Base-by-base conservation (phyloP, 1,140 invertebrate species). In the Streblospio benedicti region DNA sequence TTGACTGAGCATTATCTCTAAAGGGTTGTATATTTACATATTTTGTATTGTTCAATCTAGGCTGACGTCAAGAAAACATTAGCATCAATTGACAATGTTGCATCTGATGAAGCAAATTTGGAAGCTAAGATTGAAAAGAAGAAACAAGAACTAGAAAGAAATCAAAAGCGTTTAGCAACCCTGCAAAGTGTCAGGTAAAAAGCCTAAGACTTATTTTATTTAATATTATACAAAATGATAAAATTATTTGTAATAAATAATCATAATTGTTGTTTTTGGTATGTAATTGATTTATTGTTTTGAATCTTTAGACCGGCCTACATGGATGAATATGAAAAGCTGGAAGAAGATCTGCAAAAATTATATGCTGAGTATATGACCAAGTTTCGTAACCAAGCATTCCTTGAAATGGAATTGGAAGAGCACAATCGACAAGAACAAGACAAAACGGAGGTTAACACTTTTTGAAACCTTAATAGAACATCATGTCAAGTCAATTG, bases 311-410 rank as follows among this genome's bases (percentile, higher is more conserved):
- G 95, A 44, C 96, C 96, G 3, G 93, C 93, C 0, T 97, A 96
- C 75, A 88, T 97, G 84, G 90, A 95, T 69, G 96, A 99, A 76
- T 93, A 95, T 76, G 91, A 95, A 63, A 85, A 86, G 45, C 81
- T 93, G 12, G 94, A 99, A 77, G 79, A 83, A 44, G 91, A 96
- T 72, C 76, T 97, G 5, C 86, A 88, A 68, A 78, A 83, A 66
- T 78, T 94, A 14, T 97, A 96, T 77, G 85, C 90, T 49, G 83
- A 87, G 60, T 98, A 97, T 78, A 85, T 97, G 32, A 80, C 87
- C 50, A 86, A 91, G 56, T 87, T 91, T 71, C 84, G 93, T 32
- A 91, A 90, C 67, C 82, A 95, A 1, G 85, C 86, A n/a, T 89
- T 86, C 71, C 76, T 92, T 4, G 88, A 91, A 70, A 84, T 87